These are phyloP conservation scores for Hirtodrosophila cameraria DNA, from an alignment of 2,888 invertebrate genomes.

Conservation along the genomic window DNA sequence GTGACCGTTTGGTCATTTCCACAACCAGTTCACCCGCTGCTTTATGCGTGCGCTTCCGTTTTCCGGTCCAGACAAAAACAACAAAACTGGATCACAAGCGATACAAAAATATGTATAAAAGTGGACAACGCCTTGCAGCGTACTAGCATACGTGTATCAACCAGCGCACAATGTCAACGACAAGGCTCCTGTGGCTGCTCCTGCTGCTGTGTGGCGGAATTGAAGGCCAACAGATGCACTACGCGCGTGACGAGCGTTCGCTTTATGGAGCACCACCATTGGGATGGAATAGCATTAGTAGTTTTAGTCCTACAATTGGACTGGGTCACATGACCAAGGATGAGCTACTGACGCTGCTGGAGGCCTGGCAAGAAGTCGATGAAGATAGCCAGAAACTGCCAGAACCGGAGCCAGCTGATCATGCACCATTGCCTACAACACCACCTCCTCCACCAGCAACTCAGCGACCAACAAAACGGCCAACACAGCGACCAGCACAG, in stretches of 20 bases:
- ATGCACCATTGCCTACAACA: constrained; percentile 61
- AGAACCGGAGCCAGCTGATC: constrained; percentile 79
- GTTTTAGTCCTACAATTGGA: constrained; percentile 57
- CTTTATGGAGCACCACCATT: constrained; percentile 60
- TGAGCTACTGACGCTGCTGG: constrained; percentile 76
- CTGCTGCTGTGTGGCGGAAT: constrained; percentile 13
- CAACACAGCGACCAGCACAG: background rate
- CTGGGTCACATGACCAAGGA: constrained; percentile 79
- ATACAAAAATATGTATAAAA: constrained; percentile 35
- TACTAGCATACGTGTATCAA: constrained; percentile 34
- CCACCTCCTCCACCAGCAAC: constrained; percentile 10
- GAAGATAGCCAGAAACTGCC: constrained; percentile 55
- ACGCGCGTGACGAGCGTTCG: constrained; percentile 70
- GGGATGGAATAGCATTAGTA: constrained; percentile 58
- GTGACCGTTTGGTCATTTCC: constrained; percentile 44
- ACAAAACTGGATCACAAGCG: constrained; percentile 28
- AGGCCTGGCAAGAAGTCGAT: constrained; percentile 77
- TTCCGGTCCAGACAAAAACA: constrained; percentile 36
- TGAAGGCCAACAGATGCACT: constrained; percentile 31
- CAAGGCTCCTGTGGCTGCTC: constrained; percentile 26
- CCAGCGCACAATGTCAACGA: constrained; percentile 33
- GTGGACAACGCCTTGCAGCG: constrained; percentile 1
- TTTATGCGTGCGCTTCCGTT: constrained; percentile 47
- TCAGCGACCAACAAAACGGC: background rate
- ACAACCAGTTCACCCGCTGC: constrained; percentile 52